Percentiles rank a stretch among this genome's conserved stretches.
Conservation (phyloP, 1,140 invertebrate species). For the Saccostrea glomerata region DNA sequence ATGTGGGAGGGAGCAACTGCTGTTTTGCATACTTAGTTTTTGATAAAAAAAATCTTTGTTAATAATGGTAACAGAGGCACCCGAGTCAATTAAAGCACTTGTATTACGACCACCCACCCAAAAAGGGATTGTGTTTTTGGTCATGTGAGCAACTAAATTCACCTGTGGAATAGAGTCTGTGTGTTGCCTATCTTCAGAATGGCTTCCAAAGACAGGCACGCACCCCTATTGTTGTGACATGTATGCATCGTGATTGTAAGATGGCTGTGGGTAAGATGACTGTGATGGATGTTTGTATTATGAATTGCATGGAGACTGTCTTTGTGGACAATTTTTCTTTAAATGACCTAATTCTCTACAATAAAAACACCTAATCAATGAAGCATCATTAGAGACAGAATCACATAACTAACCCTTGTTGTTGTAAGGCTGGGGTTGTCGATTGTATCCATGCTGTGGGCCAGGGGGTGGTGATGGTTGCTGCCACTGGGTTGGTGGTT, state of each 20-base stretch:
- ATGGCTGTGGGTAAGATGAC: not conserved
- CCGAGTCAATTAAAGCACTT: too few species aligned
- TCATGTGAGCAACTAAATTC: too few species aligned
- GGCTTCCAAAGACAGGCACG: conserved; percentile 50
- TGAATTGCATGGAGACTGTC: not conserved
- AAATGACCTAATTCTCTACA: conserved; percentile 32
- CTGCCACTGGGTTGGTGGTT: not conserved
- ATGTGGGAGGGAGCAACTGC: conserved; percentile 14
- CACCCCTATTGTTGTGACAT: conserved; percentile 38
- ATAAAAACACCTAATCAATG: conserved; percentile 14
- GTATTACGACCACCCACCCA: not conserved
- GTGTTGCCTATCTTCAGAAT: too few species aligned
- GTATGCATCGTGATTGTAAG: too few species aligned
- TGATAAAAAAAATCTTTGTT: conserved; percentile 34
- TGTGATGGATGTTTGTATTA: not conserved
- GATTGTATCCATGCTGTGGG: not conserved
- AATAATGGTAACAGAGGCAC: too few species aligned
- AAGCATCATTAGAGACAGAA: not conserved
- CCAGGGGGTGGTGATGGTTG: conserved; percentile 15
- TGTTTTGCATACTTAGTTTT: conserved; percentile 18
- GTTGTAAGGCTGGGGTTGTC: not conserved
- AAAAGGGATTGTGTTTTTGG: too few species aligned
- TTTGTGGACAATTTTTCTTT: conserved; percentile 3
- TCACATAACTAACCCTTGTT: conserved; percentile 24
- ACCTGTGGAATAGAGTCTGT: too few species aligned